A percentile compares a stretch with the other conserved stretches of the same genome.
Evolutionary conservation across 2,888 invertebrate species (phyloP).

Genomic region (Cremastinae sp.): DNA sequence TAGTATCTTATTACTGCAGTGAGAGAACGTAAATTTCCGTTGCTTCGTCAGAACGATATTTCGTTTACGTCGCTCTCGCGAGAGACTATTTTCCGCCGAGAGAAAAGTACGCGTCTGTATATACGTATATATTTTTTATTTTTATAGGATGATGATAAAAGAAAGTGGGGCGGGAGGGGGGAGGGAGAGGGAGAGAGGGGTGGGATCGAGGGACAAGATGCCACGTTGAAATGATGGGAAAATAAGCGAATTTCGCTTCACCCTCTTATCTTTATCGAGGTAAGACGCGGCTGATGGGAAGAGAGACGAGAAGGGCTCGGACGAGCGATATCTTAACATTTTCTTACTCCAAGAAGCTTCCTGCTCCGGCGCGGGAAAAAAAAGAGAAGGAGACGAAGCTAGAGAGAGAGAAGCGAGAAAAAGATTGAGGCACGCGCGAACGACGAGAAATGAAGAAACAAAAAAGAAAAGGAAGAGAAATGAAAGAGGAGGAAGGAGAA

Average conservation of each 20-base stretch:
- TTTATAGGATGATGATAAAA: constrained; percentile 73
- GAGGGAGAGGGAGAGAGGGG: constrained; percentile 1
- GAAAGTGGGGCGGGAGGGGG: constrained; percentile 55
- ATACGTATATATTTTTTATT: constrained; percentile 2
- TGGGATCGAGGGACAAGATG: constrained; percentile 79
- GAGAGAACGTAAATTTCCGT: constrained; percentile 60
- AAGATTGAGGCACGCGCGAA: neutral
- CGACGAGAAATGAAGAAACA: constrained; percentile 26
- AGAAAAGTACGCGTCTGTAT: neutral
- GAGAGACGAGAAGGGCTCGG: constrained; percentile 33
- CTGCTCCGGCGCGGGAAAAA: constrained; percentile 12
- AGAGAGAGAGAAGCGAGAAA: constrained; percentile 1
- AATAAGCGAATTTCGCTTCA: constrained; percentile 79
- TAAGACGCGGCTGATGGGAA: constrained; percentile 39
- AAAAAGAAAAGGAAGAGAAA: constrained; percentile 6
- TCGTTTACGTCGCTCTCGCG: constrained; percentile 71
- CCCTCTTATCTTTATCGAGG: constrained; percentile 65
- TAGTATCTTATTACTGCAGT: constrained; percentile 55
- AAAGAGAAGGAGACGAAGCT: constrained; percentile 19
- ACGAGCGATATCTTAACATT: constrained; percentile 53
- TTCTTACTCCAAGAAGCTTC: constrained; percentile 35
- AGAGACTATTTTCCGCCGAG: constrained; percentile 78
- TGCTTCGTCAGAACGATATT: constrained; percentile 78
- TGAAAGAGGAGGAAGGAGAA: constrained; percentile 50
- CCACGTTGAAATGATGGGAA: constrained; percentile 78